Evolutionary conservation across 37 sponge, comb jelly and placozoan genomes (phyloP).

Genomic region (Crambe crambe): DNA sequence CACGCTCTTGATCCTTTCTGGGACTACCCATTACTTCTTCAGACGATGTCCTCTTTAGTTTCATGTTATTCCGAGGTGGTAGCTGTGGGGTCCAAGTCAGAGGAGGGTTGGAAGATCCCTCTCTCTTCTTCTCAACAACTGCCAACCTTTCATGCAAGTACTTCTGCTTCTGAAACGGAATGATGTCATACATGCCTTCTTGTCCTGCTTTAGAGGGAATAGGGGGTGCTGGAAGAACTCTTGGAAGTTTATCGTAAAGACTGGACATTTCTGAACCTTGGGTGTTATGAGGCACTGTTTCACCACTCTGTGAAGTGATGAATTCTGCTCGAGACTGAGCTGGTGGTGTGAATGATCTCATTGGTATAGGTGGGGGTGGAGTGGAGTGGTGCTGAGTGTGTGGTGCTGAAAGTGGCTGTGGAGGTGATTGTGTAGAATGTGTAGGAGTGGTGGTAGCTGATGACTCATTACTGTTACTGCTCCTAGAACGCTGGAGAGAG

Average conservation of each 20-base stretch:
- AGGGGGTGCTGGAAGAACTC: neutral
- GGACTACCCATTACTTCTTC: neutral
- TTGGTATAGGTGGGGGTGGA: neutral
- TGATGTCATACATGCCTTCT: slow-evolving; percentile 11
- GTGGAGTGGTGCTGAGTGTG: neutral
- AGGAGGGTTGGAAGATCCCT: neutral
- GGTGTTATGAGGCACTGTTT: too few relatives aligned
- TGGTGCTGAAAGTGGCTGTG: neutral
- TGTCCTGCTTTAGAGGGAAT: slow-evolving; percentile 2
- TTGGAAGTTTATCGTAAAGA: slow-evolving; percentile 12
- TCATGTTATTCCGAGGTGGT: neutral
- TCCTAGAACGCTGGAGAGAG: too few relatives aligned
- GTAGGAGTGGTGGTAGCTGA: neutral
- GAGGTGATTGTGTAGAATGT: neutral
- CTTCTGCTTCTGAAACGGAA: neutral
- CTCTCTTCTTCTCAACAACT: neutral
- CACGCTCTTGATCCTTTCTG: neutral
- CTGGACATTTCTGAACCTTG: neutral
- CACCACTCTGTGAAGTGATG: too few relatives aligned
- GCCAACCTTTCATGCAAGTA: slow-evolving; percentile 8
- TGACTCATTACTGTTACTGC: neutral
- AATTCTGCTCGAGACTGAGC: neutral
- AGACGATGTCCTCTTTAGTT: slow-evolving; percentile 12
- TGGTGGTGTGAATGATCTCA: neutral
- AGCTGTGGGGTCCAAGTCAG: slow-evolving; percentile 6